These are phyloP conservation scores for Serinus canaria DNA, from an alignment of 2,113 vertebrate genomes.

Conservation along the genomic window DNA sequence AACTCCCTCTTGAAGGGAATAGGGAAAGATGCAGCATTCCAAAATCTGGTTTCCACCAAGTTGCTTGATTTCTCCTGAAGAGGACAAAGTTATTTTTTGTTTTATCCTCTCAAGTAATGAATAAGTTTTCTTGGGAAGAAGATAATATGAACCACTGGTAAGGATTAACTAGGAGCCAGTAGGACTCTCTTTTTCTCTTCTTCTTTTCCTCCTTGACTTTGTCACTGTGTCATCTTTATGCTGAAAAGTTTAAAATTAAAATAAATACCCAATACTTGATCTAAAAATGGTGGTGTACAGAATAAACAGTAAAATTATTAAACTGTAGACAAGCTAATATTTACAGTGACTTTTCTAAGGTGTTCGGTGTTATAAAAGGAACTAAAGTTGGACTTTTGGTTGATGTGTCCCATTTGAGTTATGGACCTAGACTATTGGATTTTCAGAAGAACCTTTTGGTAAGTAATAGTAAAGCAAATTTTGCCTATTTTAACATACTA, in stretches of 20 bases:
- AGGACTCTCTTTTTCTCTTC: background rate
- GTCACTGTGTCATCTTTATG: background rate
- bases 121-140: background rate
- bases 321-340: background rate
- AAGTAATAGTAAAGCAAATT: constrained; percentile 21
- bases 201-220: background rate
- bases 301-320: background rate
- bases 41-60: background rate
- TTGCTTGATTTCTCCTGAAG: background rate
- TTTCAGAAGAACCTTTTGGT: constrained; percentile 78
- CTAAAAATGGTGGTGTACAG: background rate
- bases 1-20: background rate
- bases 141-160: background rate
- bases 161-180: background rate
- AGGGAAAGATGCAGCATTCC: background rate
- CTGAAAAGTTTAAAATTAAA: background rate
- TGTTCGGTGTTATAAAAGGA: constrained; percentile 79
- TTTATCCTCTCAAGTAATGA: background rate
- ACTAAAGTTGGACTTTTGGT: constrained; percentile 72
- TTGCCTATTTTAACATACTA: background rate
- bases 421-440: constrained; percentile 46
- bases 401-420: constrained; percentile 61
- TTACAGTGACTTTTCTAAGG: constrained; percentile 46
- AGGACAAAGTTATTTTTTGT: background rate
- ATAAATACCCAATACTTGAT: background rate